Base-by-base conservation (phyloP, 2,888 invertebrate genomes). In the Eurytoma adleriae region DNA sequence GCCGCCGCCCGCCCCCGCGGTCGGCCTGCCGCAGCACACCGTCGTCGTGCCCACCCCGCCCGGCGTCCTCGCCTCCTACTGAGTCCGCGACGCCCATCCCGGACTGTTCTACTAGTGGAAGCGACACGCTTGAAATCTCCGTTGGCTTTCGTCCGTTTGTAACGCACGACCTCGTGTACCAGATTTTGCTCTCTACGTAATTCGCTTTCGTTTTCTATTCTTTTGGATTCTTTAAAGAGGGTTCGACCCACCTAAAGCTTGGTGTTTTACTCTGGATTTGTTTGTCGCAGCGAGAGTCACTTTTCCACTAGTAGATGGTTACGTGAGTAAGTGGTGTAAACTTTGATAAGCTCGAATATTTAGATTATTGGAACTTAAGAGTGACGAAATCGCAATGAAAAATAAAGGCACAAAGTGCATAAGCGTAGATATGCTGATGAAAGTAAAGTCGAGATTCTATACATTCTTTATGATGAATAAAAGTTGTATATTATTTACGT, bases 11-110 rank as follows among this genome's bases (percentile, higher is more conserved):
- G 85, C 86, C 16, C 56, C 82, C 0, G 75, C 83, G 1, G 84
- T 83, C 10, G 89, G 89, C n/a, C 88, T 90, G 13, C 90, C 90
- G 18, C 91, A 91, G 83, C 92, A 92, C 86, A 92, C 92, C n/a
- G 92, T 92, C 54, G 92, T 92, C 72, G 93, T 93, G 80, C 92
- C 92, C 71, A 92, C 92, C 59, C 92, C 92, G 64, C 93, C 92
- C 80, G 92, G 92, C 78, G 92, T 93, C 57, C 87, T 93, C 76
- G 90, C 92, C 64, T 91, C 92, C 56, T 93, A 93, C 86, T 92
- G 85, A 86, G 79, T 66, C 40, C 40, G 40, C 16, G 54, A 57
- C 20, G 71, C 54, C 56, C 71, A 71, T 48, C 54, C 54, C 18
- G 77, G 66, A 0, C 62, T 77, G 5, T 67, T 78, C 67, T 79